Evolutionary conservation across 2,888 invertebrate genomes (phyloP).

Genomic region (Ophioninae sp.): DNA sequence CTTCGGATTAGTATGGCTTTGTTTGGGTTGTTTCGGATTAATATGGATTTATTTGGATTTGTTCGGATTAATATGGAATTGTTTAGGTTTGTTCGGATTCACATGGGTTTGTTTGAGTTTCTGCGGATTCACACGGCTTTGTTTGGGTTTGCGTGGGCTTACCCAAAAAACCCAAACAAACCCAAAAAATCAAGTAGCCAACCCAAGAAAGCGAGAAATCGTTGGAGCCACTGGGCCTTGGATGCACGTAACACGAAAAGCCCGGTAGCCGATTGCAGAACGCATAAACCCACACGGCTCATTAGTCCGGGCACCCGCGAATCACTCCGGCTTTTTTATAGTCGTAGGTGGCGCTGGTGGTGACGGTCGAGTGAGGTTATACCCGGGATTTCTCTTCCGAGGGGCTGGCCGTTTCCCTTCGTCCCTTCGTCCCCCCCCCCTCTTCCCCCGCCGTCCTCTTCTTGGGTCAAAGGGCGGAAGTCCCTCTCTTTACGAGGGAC

Average conservation of each 20-base stretch:
- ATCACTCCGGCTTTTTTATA: slow-evolving; percentile 71
- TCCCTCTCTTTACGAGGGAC: slow-evolving; percentile 66
- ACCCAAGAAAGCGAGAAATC: slow-evolving; percentile 23
- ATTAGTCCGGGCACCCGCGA: slow-evolving; percentile 70
- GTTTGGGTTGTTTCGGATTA: no score
- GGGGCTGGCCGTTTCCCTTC: slow-evolving; percentile 16
- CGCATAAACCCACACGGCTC: slow-evolving; percentile 76
- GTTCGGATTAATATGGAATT: no score
- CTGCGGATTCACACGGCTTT: no score
- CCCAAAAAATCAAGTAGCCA: neutral
- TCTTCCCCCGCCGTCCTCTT: no score
- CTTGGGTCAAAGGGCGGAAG: slow-evolving; percentile 64
- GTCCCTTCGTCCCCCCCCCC: no score
- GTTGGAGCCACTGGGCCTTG: slow-evolving; percentile 22
- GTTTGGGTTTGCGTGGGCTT: no score
- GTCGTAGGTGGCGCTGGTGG: slow-evolving; percentile 69
- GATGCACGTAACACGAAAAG: slow-evolving; percentile 65
- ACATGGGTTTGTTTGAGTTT: no score
- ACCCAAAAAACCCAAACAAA: no score
- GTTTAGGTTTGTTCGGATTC: no score
- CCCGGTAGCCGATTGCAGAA: slow-evolving; percentile 71
- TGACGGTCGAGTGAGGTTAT: slow-evolving; percentile 43
- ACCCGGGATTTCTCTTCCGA: slow-evolving; percentile 22
- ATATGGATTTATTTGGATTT: no score
- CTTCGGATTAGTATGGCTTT: no score